Evolutionary conservation across 2,797 vertebrate species (phyloP).

Genomic region (Danio aesculapii): DNA sequence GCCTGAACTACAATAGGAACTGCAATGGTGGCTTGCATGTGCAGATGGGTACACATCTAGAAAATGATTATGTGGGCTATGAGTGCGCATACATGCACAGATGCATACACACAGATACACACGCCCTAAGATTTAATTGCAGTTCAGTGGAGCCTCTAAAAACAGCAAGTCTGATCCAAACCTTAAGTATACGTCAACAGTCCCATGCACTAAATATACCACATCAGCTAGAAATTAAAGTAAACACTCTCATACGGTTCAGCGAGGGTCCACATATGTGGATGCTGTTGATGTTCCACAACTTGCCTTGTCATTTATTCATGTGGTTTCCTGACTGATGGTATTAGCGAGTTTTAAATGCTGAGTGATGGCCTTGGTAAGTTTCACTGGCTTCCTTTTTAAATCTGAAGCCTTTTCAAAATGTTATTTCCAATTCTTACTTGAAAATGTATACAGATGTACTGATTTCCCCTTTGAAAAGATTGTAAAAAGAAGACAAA

Average conservation of each 20-base stretch:
- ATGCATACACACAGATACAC: constrained; percentile 59
- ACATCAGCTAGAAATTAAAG: constrained; percentile 67
- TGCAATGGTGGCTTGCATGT: constrained; percentile 64
- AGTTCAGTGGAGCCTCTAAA: constrained; percentile 67
- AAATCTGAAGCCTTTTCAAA: neutral
- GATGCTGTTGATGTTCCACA: constrained; percentile 34
- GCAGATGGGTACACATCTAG: constrained; percentile 59
- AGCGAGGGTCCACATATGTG: constrained; percentile 52
- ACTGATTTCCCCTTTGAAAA: neutral
- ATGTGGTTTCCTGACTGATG: constrained; percentile 4
- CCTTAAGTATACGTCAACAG: constrained; percentile 72
- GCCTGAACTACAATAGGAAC: constrained; percentile 53
- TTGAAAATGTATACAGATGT: neutral
- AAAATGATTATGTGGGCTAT: constrained; percentile 50
- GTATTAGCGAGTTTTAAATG: constrained; percentile 18
- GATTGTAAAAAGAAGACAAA: neutral
- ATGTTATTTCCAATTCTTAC: neutral
- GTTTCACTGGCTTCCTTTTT: neutral
- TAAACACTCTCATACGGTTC: constrained; percentile 59
- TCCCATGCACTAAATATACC: constrained; percentile 68
- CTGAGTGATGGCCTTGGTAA: neutral
- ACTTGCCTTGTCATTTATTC: constrained; percentile 19
- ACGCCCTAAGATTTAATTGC: constrained; percentile 74
- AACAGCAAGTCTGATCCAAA: constrained; percentile 72
- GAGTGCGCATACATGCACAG: constrained; percentile 60